A percentile compares a stretch with the other conserved stretches of the same genome.
phyloP scores from a whole-genome alignment of 2,888 invertebrate species.

The Disparrhopalites patrizii region DNA sequence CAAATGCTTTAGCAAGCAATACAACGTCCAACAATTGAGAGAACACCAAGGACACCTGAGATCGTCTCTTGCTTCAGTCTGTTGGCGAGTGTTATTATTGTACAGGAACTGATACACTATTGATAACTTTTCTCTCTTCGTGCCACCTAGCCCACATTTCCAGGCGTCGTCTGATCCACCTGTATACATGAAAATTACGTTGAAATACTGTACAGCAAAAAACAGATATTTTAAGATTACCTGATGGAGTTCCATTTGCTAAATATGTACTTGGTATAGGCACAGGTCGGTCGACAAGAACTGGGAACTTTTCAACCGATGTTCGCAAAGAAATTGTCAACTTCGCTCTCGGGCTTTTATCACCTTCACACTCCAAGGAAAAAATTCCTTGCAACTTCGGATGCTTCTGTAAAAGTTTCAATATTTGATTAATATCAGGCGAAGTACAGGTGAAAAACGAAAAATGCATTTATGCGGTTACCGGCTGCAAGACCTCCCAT shows the following conservation, averaged over 20 bases:
- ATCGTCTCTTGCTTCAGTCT: slow-evolving; percentile 90
- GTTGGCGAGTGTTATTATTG: slow-evolving; percentile 89
- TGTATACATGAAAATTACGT: too few relatives aligned
- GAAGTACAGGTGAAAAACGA: background rate
- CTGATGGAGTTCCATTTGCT: slow-evolving; percentile 1
- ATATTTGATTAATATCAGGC: background rate
- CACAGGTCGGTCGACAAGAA: slow-evolving; percentile 2
- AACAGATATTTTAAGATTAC: too few relatives aligned
- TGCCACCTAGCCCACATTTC: background rate
- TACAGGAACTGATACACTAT: slow-evolving; percentile 95
- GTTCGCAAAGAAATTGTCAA: slow-evolving; percentile 26
- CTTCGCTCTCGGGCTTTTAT: slow-evolving; percentile 26
- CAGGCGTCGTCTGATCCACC: slow-evolving; percentile 14
- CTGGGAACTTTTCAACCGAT: slow-evolving; percentile 11
- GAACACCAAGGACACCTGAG: slow-evolving; percentile 95
- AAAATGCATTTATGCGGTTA: slow-evolving; percentile 17
- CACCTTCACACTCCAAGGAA: slow-evolving; percentile 5
- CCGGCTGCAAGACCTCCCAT: slow-evolving; percentile 38
- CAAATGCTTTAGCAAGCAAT: slow-evolving; percentile 86
- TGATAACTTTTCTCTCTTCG: slow-evolving; percentile 50
- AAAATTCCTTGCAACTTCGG: slow-evolving; percentile 30
- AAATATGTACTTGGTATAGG: background rate
- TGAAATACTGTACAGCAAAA: too few relatives aligned
- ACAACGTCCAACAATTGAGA: slow-evolving; percentile 78
- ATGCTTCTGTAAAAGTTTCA: slow-evolving; percentile 21